These are phyloP conservation scores for Papilio gigon DNA, from an alignment of 2,888 invertebrate genomes.

Conservation along the genomic window DNA sequence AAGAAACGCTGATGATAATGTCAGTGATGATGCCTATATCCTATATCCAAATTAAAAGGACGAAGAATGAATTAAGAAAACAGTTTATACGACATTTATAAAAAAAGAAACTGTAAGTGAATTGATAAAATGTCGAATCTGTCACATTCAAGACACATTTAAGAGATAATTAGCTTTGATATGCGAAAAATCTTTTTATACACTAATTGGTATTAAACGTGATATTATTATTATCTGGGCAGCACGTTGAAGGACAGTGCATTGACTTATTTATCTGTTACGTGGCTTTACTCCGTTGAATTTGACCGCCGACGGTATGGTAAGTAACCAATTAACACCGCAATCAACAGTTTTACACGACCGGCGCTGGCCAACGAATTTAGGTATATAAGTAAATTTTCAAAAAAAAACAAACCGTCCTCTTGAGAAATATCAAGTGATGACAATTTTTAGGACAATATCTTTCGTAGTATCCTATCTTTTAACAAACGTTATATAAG, in stretches of 20 bases:
- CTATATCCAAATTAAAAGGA: not conserved
- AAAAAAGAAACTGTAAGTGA: not conserved
- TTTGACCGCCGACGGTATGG: not conserved
- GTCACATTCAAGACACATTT: not conserved
- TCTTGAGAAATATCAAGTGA: too few relatives aligned
- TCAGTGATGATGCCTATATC: not conserved
- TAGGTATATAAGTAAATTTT: not conserved
- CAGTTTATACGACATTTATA: not conserved
- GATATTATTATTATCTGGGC: not conserved
- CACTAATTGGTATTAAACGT: not conserved
- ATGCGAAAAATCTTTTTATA: not conserved
- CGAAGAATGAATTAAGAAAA: not conserved
- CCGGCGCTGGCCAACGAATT: not conserved
- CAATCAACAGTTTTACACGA: not conserved
- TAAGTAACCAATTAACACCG: not conserved
- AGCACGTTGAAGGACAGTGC: not conserved
- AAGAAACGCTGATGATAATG: too few relatives aligned
- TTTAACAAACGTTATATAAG: too few relatives aligned
- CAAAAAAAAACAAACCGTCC: too few relatives aligned
- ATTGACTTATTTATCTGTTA: constrained; percentile 7
- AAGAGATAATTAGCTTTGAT: not conserved
- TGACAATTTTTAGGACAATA: too few relatives aligned
- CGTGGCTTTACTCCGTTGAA: not conserved
- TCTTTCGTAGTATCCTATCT: too few relatives aligned
- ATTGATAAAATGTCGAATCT: not conserved